Evolutionary conservation across 2,888 invertebrate species (phyloP).

Genomic region (Zygaena filipendulae): DNA sequence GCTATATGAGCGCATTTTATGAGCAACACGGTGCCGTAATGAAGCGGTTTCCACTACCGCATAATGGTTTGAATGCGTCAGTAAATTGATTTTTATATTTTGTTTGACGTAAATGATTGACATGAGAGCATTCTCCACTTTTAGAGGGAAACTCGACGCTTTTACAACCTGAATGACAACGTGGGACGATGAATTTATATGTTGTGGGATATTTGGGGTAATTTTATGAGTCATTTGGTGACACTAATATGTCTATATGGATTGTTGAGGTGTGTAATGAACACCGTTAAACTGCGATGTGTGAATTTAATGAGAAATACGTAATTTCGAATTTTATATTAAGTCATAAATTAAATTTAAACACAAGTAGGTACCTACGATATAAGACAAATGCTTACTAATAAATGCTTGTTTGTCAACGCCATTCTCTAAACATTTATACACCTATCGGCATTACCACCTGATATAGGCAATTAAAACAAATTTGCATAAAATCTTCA

Average conservation of each 20-base stretch:
- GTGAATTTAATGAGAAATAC: too few relatives aligned
- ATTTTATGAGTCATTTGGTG: constrained; percentile 65
- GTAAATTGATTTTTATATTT: constrained; percentile 66
- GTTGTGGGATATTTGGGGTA: constrained; percentile 58
- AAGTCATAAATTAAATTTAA: too few relatives aligned
- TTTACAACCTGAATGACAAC: constrained; percentile 53
- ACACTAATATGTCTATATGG: constrained; percentile 40
- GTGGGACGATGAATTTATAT: constrained; percentile 51
- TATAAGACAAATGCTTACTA: too few relatives aligned
- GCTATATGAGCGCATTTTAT: constrained; percentile 37
- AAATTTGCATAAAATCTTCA: too few relatives aligned
- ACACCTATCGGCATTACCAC: too few relatives aligned
- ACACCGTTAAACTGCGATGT: too few relatives aligned
- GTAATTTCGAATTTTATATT: too few relatives aligned
- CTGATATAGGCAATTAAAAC: too few relatives aligned
- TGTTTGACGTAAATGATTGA: constrained; percentile 68
- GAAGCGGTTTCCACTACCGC: constrained; percentile 51
- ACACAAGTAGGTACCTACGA: too few relatives aligned
- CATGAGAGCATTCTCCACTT: constrained; percentile 36
- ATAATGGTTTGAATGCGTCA: constrained; percentile 43
- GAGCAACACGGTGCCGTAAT: constrained; percentile 30
- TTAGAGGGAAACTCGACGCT: constrained; percentile 29
- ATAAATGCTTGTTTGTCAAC: too few relatives aligned
- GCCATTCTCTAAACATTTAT: too few relatives aligned
- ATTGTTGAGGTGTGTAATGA: constrained; percentile 34